Conservation (phyloP, 2,113 vertebrate genomes). For the Chelonoidis abingdonii region DNA sequence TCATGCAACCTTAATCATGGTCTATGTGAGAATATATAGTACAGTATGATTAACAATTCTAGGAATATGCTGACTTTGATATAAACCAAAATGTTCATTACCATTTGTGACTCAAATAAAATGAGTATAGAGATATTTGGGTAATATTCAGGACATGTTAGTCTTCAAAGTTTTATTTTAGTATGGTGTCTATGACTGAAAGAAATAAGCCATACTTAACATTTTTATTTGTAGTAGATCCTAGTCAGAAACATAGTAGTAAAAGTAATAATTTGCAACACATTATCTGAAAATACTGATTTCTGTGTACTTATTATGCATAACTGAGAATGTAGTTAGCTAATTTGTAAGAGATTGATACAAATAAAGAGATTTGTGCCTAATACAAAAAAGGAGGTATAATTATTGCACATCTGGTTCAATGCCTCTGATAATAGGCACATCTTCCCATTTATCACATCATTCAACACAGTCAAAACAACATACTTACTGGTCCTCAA, state of each 20-base stretch:
- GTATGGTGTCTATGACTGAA: background rate
- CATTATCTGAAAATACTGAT: background rate
- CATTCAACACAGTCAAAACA: background rate
- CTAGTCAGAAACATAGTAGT: background rate
- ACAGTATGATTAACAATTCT: background rate
- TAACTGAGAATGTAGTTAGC: background rate
- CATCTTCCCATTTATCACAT: background rate
- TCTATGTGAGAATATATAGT: background rate
- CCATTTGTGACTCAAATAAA: background rate
- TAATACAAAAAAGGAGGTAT: background rate
- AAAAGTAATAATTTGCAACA: background rate
- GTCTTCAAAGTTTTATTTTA: background rate
- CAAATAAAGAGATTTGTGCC: background rate
- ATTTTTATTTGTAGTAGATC: background rate
- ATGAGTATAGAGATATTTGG: background rate
- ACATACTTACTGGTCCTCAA: slow-evolving; percentile 90
- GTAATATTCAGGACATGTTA: background rate
- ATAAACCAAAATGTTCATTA: background rate
- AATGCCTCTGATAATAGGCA: background rate
- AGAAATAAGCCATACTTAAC: background rate
- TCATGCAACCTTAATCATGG: background rate
- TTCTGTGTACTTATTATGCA: background rate
- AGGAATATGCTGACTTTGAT: background rate
- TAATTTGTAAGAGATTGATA: background rate
- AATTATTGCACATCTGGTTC: background rate